These are phyloP conservation scores for Pissodes strobi DNA, from an alignment of 1,140 invertebrate genomes.

Conservation along the genomic window DNA sequence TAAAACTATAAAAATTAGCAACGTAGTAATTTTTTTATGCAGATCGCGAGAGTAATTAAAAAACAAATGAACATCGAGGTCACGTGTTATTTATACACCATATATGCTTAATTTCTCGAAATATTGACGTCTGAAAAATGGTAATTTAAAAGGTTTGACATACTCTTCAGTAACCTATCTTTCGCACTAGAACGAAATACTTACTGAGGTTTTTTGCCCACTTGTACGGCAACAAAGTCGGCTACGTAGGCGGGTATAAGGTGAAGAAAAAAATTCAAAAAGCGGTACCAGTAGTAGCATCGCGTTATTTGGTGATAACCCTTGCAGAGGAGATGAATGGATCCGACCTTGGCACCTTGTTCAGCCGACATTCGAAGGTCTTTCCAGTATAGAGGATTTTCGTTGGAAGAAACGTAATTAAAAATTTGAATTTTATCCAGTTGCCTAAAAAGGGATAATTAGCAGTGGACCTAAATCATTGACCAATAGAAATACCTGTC, in stretches of 20 bases:
- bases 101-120: no score
- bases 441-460: no score
- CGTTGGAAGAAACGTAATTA: slow-evolving; percentile 69
- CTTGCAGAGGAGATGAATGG: slow-evolving; percentile 58
- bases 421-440: slow-evolving; percentile 59
- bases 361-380: slow-evolving; percentile 51
- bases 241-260: slow-evolving; percentile 64
- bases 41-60: no score
- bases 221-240: slow-evolving; percentile 53
- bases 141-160: no score
- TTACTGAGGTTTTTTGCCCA: slow-evolving; percentile 13
- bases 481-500: neutral
- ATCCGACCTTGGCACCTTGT: slow-evolving; percentile 9
- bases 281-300: slow-evolving; percentile 57
- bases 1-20: no score
- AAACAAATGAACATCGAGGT: no score
- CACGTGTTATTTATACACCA: no score
- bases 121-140: no score
- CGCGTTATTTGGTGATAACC: slow-evolving; percentile 62
- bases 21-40: no score
- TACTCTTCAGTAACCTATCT: no score
- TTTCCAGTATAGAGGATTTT: slow-evolving; percentile 69
- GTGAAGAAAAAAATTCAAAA: slow-evolving; percentile 62
- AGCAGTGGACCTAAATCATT: neutral
- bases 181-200: no score